Conservation (phyloP, 2,888 invertebrate genomes). For the Metallyticus violacea region DNA sequence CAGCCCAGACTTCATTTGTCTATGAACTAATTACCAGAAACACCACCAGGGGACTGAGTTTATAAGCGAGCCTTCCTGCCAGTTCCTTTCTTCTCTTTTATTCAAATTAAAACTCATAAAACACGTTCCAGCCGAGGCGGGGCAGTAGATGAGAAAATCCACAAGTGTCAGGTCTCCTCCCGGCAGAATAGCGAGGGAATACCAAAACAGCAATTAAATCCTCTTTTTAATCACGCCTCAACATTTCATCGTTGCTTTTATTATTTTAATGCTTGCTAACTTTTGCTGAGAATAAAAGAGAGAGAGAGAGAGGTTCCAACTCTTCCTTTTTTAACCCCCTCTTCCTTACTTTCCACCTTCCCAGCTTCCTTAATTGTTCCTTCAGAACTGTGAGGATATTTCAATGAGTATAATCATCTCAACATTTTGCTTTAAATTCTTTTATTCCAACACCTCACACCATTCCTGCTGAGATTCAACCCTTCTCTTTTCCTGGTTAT, state of each 20-base stretch:
- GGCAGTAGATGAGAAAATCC: neutral
- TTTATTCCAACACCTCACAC: neutral
- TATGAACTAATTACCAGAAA: neutral
- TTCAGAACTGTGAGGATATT: conserved; percentile 2
- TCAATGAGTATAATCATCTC: conserved; percentile 22
- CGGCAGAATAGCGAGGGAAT: neutral
- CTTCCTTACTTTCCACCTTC: neutral
- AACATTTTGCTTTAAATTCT: neutral
- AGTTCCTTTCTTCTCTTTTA: neutral
- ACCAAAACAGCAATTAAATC: conserved; percentile 24
- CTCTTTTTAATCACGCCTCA: conserved; percentile 20
- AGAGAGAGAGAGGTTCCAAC: conserved; percentile 21
- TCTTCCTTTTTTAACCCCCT: neutral
- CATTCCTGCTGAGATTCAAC: neutral
- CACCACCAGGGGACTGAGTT: neutral
- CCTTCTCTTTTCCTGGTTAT: neutral
- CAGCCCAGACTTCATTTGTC: neutral
- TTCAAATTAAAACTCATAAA: conserved; percentile 11
- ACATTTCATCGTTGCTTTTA: neutral
- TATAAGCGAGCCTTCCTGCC: neutral
- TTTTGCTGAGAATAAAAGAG: conserved; percentile 10
- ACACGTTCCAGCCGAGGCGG: neutral
- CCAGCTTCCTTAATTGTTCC: conserved; percentile 14
- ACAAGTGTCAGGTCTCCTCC: conserved; percentile 1
- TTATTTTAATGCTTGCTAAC: conserved; percentile 12